Evolutionary conservation across 2,797 vertebrate species (phyloP), one percentile per base, ranked within the genome.

Genomic region (Myoxocephalus aenaeus): DNA sequence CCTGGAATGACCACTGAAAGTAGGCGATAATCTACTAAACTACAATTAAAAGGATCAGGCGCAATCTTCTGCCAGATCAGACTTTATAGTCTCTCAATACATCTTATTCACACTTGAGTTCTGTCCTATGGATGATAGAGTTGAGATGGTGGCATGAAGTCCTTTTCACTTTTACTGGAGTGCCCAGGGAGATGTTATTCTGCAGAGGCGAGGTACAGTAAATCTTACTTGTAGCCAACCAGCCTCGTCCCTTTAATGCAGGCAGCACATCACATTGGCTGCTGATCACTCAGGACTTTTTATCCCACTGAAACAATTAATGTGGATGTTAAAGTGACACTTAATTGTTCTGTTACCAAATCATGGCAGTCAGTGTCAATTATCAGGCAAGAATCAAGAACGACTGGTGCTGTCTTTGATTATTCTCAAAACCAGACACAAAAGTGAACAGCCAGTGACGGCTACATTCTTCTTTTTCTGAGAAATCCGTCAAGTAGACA

Each of bases 1-100:
- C 34, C 57, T 50, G 59, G 87, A 87, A 89, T 75, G 83, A 86
- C 89, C 72, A n/a, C 80, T 71, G 73, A 27, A 58, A 89, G 65
- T 81, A 25, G 4, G 51, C 84, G 53, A 69, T 64, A 18, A 27
- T n/a, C 44, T 34, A 48, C 58, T 34, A 80, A 77, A 82, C 70
- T 84, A 59, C 79, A 85, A 83, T 87, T 65, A 82, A 75, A 53
- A 79, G 34, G 50, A 74, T 80, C 44, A 48, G 46, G 3, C 22
- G 72, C 46, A 38, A 27, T 78, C 53, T 44, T 68, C 62, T 73
- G 48, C 11, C 72, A 82, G 68, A 89, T 86, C 65, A 62, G 72
- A 70, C 53, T 56, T 65, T 71, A 62, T 50, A 64, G 32, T 65
- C 34, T 67, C 15, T 62, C 53, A 71, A 69, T 74, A n/a, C 69